Conservation (phyloP, 1,140 invertebrate genomes). For the Drosophila gunungcola region DNA sequence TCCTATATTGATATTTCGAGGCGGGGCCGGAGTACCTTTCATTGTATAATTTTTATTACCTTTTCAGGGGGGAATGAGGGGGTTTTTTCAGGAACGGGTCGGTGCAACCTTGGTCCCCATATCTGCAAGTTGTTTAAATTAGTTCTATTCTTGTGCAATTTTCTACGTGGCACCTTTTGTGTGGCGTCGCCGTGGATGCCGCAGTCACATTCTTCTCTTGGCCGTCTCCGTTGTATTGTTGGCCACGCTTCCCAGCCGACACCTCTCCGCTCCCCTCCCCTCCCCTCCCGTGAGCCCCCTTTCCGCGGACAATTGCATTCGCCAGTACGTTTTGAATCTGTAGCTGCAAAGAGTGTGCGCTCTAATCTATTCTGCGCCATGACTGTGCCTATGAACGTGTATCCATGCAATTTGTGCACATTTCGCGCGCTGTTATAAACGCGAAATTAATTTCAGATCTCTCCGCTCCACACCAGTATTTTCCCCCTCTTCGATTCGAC, state of each 20-base stretch:
- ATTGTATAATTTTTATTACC: conserved; percentile 75
- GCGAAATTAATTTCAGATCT: conserved; percentile 67
- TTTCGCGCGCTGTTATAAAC: conserved; percentile 58
- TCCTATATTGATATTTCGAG: conserved; percentile 40
- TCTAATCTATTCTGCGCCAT: conserved; percentile 13
- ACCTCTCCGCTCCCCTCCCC: background rate
- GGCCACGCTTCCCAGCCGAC: conserved; percentile 31
- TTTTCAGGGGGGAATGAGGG: conserved; percentile 8
- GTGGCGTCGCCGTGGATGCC: conserved; percentile 36
- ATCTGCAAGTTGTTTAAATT: conserved; percentile 79
- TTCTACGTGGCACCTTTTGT: conserved; percentile 79
- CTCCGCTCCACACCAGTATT: conserved; percentile 46
- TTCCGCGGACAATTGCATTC: conserved; percentile 63
- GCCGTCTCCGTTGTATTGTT: conserved; percentile 43
- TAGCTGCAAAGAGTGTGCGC: conserved; percentile 23
- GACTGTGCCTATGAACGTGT: conserved; percentile 27
- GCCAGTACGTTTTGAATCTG: conserved; percentile 47
- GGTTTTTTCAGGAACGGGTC: background rate
- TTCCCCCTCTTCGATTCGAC: conserved; percentile 26
- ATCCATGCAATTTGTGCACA: conserved; percentile 65
- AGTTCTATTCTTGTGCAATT: conserved; percentile 81
- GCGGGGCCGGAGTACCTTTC: conserved; percentile 15
- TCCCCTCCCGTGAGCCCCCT: background rate
- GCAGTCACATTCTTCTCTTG: conserved; percentile 34
- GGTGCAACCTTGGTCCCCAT: conserved; percentile 34